These are phyloP conservation scores for Pelodiscus sinensis DNA, from an alignment of 2,113 vertebrate species.

Conservation along the genomic window DNA sequence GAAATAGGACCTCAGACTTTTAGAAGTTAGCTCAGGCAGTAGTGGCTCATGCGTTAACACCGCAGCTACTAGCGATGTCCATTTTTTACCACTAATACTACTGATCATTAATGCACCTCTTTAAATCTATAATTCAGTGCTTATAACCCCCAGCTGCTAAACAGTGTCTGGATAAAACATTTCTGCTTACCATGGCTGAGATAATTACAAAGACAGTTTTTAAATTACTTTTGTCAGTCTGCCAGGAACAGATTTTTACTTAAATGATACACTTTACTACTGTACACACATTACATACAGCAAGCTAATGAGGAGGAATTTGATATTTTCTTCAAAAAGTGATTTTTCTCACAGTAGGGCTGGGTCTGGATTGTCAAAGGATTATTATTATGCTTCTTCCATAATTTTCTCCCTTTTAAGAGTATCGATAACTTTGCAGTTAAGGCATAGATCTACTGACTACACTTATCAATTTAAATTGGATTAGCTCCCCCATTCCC, in stretches of 20 bases:
- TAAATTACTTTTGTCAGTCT: conserved; percentile 38
- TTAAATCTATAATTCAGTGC: background rate
- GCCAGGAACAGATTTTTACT: conserved; percentile 55
- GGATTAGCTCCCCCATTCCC: background rate
- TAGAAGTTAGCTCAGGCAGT: background rate
- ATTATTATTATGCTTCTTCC: background rate
- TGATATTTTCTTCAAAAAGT: conserved; percentile 32
- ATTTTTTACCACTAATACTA: background rate
- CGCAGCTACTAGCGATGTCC: background rate
- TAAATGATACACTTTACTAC: conserved; percentile 38
- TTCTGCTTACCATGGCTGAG: background rate
- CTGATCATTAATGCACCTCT: background rate
- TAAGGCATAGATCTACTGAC: background rate
- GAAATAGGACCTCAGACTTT: background rate
- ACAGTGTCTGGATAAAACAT: conserved; percentile 17
- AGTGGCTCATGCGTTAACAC: background rate
- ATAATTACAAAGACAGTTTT: conserved; percentile 41
- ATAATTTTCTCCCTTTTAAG: background rate
- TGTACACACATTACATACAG: conserved; percentile 23
- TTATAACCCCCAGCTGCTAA: background rate
- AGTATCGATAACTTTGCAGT: background rate
- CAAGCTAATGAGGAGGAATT: conserved; percentile 12
- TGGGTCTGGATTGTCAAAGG: background rate
- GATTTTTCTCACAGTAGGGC: background rate
- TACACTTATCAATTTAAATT: conserved; percentile 13